A percentile compares a stretch with the other conserved stretches of the same genome.
Conservation (phyloP, 2,888 invertebrate genomes). For the Limnephilus rhombicus region DNA sequence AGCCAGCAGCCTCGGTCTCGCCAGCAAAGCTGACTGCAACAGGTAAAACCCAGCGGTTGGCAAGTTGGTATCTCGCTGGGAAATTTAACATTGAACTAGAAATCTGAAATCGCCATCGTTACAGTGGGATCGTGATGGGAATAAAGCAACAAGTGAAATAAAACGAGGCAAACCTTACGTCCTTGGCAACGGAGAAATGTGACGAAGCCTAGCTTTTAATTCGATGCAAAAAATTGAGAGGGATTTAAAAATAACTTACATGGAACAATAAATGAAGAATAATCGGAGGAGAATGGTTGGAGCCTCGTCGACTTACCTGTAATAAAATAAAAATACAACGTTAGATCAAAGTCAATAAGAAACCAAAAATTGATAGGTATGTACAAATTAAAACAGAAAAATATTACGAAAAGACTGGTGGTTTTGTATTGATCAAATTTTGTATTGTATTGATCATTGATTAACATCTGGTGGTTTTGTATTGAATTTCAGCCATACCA, state of each 20-base stretch:
- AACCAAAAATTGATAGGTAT: not conserved
- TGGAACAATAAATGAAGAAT: conserved; percentile 9
- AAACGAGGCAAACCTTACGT: not conserved
- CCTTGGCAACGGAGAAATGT: not conserved
- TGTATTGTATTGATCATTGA: too few species aligned
- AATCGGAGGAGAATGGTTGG: conserved; percentile 17
- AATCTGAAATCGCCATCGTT: not conserved
- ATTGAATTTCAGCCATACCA: not conserved
- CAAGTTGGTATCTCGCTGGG: not conserved
- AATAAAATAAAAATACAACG: conserved; percentile 22
- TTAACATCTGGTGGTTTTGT: not conserved
- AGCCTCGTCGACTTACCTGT: conserved; percentile 21
- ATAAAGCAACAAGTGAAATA: not conserved
- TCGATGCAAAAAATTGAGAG: not conserved
- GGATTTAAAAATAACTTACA: conserved; percentile 6
- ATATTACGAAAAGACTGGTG: not conserved
- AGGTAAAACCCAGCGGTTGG: conserved; percentile 10
- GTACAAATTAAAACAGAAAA: not conserved
- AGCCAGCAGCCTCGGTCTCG: not conserved
- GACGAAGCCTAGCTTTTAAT: not conserved
- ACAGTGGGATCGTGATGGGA: not conserved
- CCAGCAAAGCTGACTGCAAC: not conserved
- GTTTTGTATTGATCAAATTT: not conserved
- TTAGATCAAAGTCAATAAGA: not conserved
- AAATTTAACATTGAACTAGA: conserved; percentile 28